A percentile compares a stretch with the other conserved stretches of the same genome.
phyloP scores from a whole-genome alignment of 2,797 vertebrate species.

The Garrulus glandarius region DNA sequence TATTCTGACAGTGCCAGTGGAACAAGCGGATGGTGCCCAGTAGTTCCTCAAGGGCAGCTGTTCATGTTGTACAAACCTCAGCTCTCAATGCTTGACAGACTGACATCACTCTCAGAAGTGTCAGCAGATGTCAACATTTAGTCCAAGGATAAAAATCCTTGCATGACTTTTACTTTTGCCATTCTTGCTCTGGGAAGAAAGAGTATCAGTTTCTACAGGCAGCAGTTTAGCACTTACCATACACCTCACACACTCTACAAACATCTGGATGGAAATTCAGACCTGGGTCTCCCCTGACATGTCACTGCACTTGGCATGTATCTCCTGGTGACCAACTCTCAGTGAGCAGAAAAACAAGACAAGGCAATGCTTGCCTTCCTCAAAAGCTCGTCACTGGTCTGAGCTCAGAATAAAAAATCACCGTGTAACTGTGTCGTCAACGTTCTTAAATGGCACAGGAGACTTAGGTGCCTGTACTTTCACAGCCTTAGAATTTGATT shows the following conservation, averaged over 20 bases:
- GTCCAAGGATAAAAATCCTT: not conserved
- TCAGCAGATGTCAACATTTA: not conserved
- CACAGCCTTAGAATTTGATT: not conserved
- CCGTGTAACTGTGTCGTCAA: not conserved
- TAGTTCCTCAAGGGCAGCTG: not conserved
- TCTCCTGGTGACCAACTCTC: not conserved
- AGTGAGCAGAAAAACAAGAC: not conserved
- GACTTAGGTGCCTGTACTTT: not conserved
- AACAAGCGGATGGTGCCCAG: not conserved
- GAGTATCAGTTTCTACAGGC: not conserved
- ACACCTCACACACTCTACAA: not conserved
- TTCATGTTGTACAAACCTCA: rapidly evolving
- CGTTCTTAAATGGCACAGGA: not conserved
- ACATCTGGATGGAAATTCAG: not conserved
- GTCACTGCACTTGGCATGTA: not conserved
- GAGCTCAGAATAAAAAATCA: not conserved
- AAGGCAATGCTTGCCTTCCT: not conserved
- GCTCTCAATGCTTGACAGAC: not conserved
- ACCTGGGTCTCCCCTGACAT: not conserved
- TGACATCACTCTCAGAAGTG: not conserved
- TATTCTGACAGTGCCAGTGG: not conserved
- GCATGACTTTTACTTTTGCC: not conserved
- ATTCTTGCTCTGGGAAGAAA: not conserved
- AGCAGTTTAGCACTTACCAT: not conserved
- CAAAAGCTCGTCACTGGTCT: not conserved